A percentile compares a stretch with the other conserved stretches of the same genome.
Evolutionary conservation across 35 echinoderm and acorn worm species (phyloP).

Genomic region (Ophioderma brevispina): DNA sequence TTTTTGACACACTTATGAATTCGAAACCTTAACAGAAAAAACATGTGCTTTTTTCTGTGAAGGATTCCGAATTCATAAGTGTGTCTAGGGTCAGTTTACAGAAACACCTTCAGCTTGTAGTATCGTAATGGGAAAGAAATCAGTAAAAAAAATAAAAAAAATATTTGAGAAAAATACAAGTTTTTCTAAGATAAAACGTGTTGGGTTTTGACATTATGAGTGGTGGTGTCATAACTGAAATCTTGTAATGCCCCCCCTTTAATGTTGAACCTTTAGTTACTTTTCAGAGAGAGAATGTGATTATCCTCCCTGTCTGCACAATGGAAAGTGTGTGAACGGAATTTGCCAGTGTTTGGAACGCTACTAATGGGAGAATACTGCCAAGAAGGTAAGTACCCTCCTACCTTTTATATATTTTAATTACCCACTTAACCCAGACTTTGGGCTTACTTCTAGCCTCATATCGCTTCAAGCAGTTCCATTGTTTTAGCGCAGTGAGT

Average conservation of each 20-base stretch:
- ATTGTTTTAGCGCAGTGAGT: not conserved
- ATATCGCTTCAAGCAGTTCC: not conserved
- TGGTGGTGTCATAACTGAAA: too few relatives aligned
- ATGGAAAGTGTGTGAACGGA: slow-evolving; percentile 70
- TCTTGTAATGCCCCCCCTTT: too few relatives aligned
- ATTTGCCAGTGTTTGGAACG: slow-evolving; percentile 54
- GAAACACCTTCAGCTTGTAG: not conserved
- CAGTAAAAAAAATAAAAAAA: not conserved
- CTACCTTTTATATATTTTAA: not conserved
- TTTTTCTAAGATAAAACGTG: not conserved
- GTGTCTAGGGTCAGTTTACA: too few relatives aligned
- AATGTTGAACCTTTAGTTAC: slow-evolving; percentile 23
- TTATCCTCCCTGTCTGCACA: slow-evolving; percentile 55
- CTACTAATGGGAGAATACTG: slow-evolving; percentile 72
- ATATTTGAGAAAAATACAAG: not conserved
- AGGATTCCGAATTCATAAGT: too few relatives aligned
- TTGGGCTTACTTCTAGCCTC: not conserved
- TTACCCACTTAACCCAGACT: not conserved
- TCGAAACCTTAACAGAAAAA: too few relatives aligned
- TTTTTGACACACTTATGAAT: too few relatives aligned
- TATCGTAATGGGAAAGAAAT: not conserved
- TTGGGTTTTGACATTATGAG: too few relatives aligned
- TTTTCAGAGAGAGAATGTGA: slow-evolving; percentile 52
- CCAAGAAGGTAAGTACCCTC: slow-evolving; percentile 61
- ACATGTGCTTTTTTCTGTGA: too few relatives aligned